phyloP scores from a whole-genome alignment of 1,140 invertebrate species.

The Eurosta solidaginis region DNA sequence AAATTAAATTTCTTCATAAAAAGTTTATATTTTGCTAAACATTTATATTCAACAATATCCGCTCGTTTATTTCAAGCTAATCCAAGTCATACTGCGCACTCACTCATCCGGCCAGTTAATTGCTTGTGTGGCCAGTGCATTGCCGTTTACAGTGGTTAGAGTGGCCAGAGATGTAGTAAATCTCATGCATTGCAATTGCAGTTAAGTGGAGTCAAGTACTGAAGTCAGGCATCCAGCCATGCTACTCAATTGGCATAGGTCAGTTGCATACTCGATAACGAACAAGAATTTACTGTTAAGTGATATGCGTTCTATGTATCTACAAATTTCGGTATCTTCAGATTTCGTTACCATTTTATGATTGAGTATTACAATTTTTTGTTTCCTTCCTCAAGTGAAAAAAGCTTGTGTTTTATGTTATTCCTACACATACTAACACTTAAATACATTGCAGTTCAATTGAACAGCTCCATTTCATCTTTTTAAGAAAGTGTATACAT shows the following conservation, averaged over 20 bases:
- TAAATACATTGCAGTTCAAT: too few species aligned
- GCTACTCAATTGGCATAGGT: not conserved
- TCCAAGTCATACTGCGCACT: not conserved
- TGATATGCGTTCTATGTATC: too few species aligned
- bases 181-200: not conserved
- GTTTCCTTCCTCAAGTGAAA: constrained; percentile 10
- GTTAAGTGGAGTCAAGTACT: not conserved
- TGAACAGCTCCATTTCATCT: too few species aligned
- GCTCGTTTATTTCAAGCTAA: not conserved
- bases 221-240: not conserved
- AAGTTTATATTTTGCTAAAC: not conserved
- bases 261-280: not conserved
- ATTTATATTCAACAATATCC: constrained; percentile 19
- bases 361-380: constrained; percentile 12
- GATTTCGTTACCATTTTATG: too few species aligned
- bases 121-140: constrained; percentile 9
- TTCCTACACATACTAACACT: not conserved
- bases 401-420: not conserved
- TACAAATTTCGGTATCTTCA: too few species aligned
- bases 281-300: too few species aligned
- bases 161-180: not conserved
- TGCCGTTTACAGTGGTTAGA: not conserved
- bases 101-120: constrained; percentile 1
- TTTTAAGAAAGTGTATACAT: too few species aligned
- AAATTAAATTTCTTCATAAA: not conserved